phyloP scores from a whole-genome alignment of 2,113 vertebrate genomes.

The Leucopsar rothschildi region DNA sequence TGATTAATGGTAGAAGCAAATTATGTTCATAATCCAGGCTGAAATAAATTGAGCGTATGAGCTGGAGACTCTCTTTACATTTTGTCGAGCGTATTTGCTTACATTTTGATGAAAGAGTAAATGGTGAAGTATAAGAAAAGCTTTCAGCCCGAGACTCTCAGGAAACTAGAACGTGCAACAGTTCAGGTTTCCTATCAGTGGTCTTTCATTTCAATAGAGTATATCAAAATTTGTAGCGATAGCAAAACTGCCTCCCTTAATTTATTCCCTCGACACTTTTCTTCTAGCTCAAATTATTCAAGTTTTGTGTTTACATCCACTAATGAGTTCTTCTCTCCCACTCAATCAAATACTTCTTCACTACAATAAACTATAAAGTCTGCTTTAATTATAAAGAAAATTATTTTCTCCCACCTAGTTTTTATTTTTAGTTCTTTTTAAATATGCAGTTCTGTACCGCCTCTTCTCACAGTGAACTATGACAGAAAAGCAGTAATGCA shows the following conservation, averaged over 20 bases:
- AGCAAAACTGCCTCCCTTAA: constrained; percentile 28
- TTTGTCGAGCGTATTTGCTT: background rate
- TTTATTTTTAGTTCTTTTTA: background rate
- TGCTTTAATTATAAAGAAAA: constrained; percentile 21
- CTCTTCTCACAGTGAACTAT: background rate
- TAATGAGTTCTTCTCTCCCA: constrained; percentile 20
- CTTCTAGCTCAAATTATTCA: background rate
- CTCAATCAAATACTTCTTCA: background rate
- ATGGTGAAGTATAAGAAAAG: background rate
- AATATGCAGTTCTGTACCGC: background rate
- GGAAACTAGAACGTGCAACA: background rate
- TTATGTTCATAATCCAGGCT: background rate
- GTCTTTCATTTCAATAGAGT: constrained; percentile 24
- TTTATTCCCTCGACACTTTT: constrained; percentile 27
- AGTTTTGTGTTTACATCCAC: constrained; percentile 21
- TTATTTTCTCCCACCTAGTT: background rate
- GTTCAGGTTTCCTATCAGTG: background rate
- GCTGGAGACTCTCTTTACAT: background rate
- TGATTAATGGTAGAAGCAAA: background rate
- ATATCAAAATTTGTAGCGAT: background rate
- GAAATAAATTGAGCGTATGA: background rate
- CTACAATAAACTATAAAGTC: constrained; percentile 1
- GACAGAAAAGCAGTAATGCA: background rate
- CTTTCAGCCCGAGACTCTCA: background rate
- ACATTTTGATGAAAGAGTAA: background rate